Evolutionary conservation across 1,140 invertebrate genomes (phyloP).

Genomic region (Macrostomum lignano): DNA sequence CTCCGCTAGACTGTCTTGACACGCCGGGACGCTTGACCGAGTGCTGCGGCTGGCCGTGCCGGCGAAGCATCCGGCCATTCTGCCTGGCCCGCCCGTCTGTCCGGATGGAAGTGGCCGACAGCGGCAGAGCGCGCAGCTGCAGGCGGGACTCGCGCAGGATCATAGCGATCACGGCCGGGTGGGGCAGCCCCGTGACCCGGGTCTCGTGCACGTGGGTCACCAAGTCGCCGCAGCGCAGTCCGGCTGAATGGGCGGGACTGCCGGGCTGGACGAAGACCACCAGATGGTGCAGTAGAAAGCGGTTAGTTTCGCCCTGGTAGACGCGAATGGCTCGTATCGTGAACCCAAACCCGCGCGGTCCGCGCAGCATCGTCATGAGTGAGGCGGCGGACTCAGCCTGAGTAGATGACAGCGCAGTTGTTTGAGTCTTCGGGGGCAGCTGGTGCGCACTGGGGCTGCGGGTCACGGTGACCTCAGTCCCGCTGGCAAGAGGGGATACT

Average conservation of each 20-base stretch:
- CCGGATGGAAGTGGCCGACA: too few species aligned
- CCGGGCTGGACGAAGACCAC: constrained; percentile 72
- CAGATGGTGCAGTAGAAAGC: constrained; percentile 83
- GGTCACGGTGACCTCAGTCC: neutral
- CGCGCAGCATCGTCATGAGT: constrained; percentile 57
- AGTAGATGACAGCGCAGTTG: too few species aligned
- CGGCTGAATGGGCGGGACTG: constrained; percentile 76
- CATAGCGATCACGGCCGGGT: constrained; percentile 64
- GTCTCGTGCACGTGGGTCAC: constrained; percentile 89
- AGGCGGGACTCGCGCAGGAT: too few species aligned
- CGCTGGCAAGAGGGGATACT: too few species aligned
- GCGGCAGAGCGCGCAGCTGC: too few species aligned
- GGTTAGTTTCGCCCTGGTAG: constrained; percentile 76
- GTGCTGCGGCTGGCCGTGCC: too few species aligned
- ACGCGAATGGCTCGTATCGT: constrained; percentile 76
- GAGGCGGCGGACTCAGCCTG: neutral
- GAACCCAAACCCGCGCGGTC: constrained; percentile 74
- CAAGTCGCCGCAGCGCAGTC: constrained; percentile 60
- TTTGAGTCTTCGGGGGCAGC: too few species aligned
- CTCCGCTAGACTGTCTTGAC: too few species aligned
- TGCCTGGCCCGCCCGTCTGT: too few species aligned
- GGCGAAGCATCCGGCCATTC: too few species aligned
- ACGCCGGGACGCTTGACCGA: too few species aligned
- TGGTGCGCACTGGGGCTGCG: neutral
- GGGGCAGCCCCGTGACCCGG: constrained; percentile 61